Percentiles rank a stretch among this genome's conserved stretches.
These are phyloP conservation scores for Trachymyrmex septentrionalis DNA, from an alignment of 1,140 invertebrate genomes.

Conservation along the genomic window DNA sequence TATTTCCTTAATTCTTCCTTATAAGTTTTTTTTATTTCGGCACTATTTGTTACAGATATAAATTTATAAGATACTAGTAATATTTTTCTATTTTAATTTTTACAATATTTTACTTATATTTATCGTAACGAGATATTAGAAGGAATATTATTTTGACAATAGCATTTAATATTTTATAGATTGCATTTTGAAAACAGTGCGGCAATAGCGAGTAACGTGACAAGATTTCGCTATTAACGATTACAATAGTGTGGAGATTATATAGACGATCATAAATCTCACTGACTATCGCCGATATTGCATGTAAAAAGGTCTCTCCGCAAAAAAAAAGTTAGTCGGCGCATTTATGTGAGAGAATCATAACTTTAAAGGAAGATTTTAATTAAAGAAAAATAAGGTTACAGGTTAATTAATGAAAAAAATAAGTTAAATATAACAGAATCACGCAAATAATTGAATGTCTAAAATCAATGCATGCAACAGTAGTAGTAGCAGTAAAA, in stretches of 20 bases:
- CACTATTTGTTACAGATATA: not conserved
- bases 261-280: conserved; percentile 44
- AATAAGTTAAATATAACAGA: not conserved
- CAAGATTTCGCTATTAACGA: conserved; percentile 46
- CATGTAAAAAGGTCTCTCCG: not conserved
- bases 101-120: conserved; percentile 14
- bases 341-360: conserved; percentile 16
- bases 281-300: conserved; percentile 5
- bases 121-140: not conserved
- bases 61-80: not conserved
- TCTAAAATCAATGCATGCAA: not conserved
- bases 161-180: conserved; percentile 21
- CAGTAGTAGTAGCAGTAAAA: no score
- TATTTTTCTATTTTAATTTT: not conserved
- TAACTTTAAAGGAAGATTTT: not conserved
- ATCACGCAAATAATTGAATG: not conserved
- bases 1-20: not conserved
- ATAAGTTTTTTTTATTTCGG: not conserved
- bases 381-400: not conserved
- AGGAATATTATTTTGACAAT: not conserved
- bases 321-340: conserved; percentile 10
- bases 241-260: conserved; percentile 37
- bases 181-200: conserved; percentile 27
- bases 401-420: not conserved
- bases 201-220: conserved; percentile 27